Conservation (phyloP, 1,140 invertebrate species). For the Ceratina japonica region DNA sequence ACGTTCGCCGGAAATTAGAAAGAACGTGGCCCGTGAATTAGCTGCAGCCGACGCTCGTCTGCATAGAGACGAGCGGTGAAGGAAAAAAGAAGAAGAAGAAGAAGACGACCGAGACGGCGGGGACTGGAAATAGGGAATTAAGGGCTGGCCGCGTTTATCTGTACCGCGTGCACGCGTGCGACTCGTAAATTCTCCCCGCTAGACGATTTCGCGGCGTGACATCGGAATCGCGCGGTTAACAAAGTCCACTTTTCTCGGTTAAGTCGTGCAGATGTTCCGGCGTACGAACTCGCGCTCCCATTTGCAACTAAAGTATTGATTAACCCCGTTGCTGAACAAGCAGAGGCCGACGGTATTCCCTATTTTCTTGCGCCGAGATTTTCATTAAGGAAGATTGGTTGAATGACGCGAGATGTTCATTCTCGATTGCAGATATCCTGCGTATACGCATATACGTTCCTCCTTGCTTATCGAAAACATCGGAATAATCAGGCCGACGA, state of each 20-base stretch:
- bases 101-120: not conserved
- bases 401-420: no score
- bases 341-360: not conserved
- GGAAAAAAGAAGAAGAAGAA: not conserved
- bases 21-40: conserved; percentile 49
- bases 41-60: conserved; percentile 20
- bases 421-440: no score
- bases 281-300: not conserved
- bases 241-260: not conserved
- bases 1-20: conserved; percentile 51
- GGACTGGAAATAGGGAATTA: conserved; percentile 46
- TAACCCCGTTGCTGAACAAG: not conserved
- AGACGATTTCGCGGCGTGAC: conserved; percentile 2
- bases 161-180: conserved; percentile 5
- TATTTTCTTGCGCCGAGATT: not conserved
- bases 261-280: not conserved
- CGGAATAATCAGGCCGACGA: no score
- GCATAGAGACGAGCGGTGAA: not conserved
- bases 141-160: conserved; percentile 21
- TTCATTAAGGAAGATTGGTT: not conserved
- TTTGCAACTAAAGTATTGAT: no score
- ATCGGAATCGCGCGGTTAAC: not conserved
- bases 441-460: no score
- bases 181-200: conserved; percentile 16
- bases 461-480: no score